These are phyloP conservation scores for Oreortyx pictus DNA, from an alignment of 2,797 vertebrate genomes.

Conservation along the genomic window DNA sequence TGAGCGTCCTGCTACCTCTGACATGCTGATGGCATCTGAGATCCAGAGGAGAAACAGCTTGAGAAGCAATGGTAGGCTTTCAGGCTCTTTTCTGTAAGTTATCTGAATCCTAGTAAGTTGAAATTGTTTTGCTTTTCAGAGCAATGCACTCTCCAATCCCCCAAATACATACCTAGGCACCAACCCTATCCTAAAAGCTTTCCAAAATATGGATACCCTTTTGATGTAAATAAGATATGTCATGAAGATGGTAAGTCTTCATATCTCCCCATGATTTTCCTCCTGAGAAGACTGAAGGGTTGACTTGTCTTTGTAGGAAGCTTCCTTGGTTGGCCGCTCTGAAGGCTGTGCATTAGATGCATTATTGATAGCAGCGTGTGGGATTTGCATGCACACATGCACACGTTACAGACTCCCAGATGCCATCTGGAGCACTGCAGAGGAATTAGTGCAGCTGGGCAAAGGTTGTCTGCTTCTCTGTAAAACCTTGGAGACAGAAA, in stretches of 20 bases:
- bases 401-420: neutral
- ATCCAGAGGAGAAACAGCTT: neutral
- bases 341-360: neutral
- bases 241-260: neutral
- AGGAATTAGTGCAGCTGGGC: conserved; percentile 9
- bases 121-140: neutral
- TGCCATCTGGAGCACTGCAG: neutral
- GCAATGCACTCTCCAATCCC: neutral
- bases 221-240: conserved; percentile 40
- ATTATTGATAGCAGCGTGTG: conserved; percentile 52
- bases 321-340: neutral
- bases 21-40: neutral
- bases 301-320: conserved; percentile 3
- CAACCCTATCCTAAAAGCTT: conserved; percentile 38
- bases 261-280: neutral
- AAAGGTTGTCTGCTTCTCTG: neutral
- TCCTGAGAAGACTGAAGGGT: neutral
- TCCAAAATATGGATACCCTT: neutral
- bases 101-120: neutral
- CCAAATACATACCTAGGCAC: neutral
- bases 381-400: neutral
- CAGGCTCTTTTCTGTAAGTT: neutral
- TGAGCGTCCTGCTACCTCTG: neutral
- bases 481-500: neutral
- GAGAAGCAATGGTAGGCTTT: neutral